Base-by-base conservation (phyloP, 2,888 invertebrate genomes). In the Drosophila ochracea region DNA sequence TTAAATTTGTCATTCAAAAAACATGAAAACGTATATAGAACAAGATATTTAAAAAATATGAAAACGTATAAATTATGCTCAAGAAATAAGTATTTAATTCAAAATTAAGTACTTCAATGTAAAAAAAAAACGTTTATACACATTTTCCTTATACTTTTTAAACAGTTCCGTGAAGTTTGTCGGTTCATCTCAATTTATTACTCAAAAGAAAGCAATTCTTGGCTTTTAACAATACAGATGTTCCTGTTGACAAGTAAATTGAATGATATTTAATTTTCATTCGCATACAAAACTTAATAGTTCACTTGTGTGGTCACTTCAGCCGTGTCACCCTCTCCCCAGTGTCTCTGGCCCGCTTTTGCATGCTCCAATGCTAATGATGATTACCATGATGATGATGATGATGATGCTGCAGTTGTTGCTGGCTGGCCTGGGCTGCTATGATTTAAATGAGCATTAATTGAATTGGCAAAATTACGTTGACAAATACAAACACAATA, bases 401-500 rank as follows among this genome's bases (percentile, higher is more conserved):
- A 73, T 62, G 21, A 47, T 68, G 50, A 37, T 60, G 61, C 25
- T 73, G 70, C 7, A 67, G 78, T 33, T 55, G 57, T 64, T 64
- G 68, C 54, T 31, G 43, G 47, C 25, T 50, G 63, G 35, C 49
- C 43, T 59, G 37, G 35, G 76, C 43, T 63, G 71, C 78, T 80
- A 73, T 62, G 85, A 78, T 79, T 88, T 90, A 85, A 90, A 83
- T 87, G 77, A 87, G 80, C 90, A 89, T 83, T 90, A 87, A 87
- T 90, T 87, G 89, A 87, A 87, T 87, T 90, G 89, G 89, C 87
- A 82, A 86, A 90, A 84, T 89, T 90, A 89, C 90, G 89, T 77
- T 83, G 82, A 88, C 89, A 83, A 88, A 83, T 80, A 74, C 69
- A 84, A 83, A 78, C 78, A 74, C 69, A 84, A 77, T 80, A 70